Percentiles rank a stretch among this genome's conserved stretches.
Evolutionary conservation across 2,113 vertebrate genomes (phyloP).

Genomic region (Odocoileus hemionus): DNA sequence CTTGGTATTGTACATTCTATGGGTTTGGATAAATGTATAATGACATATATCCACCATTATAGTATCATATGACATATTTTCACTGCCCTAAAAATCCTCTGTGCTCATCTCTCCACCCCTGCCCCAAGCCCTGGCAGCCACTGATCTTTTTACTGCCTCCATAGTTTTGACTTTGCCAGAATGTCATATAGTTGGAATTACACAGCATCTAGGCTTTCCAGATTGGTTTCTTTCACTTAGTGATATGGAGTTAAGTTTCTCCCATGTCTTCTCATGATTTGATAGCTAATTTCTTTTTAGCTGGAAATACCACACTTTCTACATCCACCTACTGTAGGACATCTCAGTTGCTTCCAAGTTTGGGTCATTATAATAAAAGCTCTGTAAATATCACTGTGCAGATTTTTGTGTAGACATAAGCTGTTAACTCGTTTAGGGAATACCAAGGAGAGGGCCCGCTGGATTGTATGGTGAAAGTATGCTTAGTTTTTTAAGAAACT

Average conservation of each 20-base stretch:
- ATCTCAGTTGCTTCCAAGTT: background rate
- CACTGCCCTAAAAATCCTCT: background rate
- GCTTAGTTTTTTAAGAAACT: background rate
- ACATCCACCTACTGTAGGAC: background rate
- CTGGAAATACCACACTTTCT: background rate
- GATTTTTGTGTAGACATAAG: background rate
- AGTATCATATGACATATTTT: background rate
- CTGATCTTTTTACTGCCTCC: background rate
- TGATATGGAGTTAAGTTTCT: background rate
- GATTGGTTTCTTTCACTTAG: background rate
- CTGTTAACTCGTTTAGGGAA: background rate
- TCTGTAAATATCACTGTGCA: background rate
- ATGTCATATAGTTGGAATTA: background rate
- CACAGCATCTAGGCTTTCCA: background rate
- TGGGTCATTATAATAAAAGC: background rate
- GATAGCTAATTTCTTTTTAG: background rate
- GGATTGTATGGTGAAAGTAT: background rate
- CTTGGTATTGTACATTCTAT: background rate
- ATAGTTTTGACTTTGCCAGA: background rate
- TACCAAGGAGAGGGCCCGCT: background rate
- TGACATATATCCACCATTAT: background rate
- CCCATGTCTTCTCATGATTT: background rate
- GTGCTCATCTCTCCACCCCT: background rate
- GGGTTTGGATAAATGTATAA: background rate
- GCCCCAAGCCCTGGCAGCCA: background rate